phyloP scores from a whole-genome alignment of 2,113 vertebrate genomes.

The Petrocephalus microphthalmus region DNA sequence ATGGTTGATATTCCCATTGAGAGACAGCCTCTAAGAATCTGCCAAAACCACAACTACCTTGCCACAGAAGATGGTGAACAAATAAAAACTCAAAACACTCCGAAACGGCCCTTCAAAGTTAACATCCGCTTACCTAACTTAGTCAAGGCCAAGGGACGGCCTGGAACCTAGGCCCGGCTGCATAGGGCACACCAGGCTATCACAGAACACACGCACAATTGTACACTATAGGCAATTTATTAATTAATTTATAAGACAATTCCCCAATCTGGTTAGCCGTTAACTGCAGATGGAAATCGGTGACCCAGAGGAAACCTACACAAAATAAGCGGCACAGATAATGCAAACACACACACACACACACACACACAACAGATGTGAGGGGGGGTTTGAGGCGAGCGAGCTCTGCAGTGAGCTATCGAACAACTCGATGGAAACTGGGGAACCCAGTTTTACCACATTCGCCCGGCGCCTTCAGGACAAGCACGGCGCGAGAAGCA shows the following conservation, averaged over 20 bases:
- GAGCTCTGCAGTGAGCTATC: background rate
- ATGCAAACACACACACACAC: background rate
- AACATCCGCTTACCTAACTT: background rate
- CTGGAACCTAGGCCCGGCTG: background rate
- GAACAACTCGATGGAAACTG: background rate
- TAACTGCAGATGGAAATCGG: background rate
- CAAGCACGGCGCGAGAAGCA: background rate
- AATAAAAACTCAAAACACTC: background rate
- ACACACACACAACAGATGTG: background rate
- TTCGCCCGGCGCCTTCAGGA: background rate
- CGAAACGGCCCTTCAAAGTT: background rate
- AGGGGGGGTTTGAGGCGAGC: background rate
- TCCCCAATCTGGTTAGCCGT: background rate
- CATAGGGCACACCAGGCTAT: background rate
- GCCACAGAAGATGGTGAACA: too few relatives aligned
- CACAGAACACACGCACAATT: background rate
- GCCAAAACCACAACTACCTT: too few relatives aligned
- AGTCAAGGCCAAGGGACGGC: background rate
- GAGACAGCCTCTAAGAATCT: background rate
- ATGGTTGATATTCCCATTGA: background rate
- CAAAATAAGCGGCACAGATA: background rate
- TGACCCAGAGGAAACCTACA: background rate
- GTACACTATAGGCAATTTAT: background rate
- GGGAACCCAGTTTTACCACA: background rate
- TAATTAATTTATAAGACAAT: background rate